These are phyloP conservation scores for Plemyria rubiginata DNA, from an alignment of 2,888 invertebrate genomes.

Conservation along the genomic window DNA sequence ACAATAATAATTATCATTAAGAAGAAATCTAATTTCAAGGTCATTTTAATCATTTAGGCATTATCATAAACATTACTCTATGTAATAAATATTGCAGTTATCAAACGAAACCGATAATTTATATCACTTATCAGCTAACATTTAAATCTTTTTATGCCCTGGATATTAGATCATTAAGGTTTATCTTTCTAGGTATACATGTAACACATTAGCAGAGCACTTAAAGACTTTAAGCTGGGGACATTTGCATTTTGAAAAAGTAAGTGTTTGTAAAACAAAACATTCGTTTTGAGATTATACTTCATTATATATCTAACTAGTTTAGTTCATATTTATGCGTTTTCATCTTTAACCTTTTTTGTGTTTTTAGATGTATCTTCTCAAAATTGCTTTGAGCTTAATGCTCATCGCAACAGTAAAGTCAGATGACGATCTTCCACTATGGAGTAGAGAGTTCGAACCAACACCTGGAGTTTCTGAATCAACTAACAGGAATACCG, in stretches of 20 bases:
- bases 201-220: conserved; percentile 20
- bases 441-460: conserved; percentile 62
- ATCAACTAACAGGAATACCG: conserved; percentile 46
- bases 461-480: conserved; percentile 43
- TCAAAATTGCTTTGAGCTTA: conserved; percentile 45
- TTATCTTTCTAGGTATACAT: conserved; percentile 10
- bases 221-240: conserved; percentile 39
- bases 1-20: no score
- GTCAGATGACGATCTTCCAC: conserved; percentile 59
- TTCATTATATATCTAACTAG: neutral
- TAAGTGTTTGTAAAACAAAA: conserved; percentile 35
- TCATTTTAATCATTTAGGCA: neutral
- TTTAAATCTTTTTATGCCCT: conserved; percentile 25
- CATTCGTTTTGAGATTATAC: neutral
- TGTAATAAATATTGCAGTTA: conserved; percentile 6
- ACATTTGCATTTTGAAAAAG: conserved; percentile 59
- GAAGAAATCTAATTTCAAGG: neutral
- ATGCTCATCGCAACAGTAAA: conserved; percentile 50
- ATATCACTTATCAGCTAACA: conserved; percentile 25
- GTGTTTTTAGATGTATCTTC: conserved; percentile 56
- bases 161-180: conserved; percentile 22
- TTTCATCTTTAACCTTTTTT: neutral
- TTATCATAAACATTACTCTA: conserved; percentile 2
- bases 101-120: neutral
- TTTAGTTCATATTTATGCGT: no score